Evolutionary conservation across 2,113 vertebrate genomes (phyloP), one percentile per base, ranked within the genome.

Genomic region (Thalassarche chlororhynchos): DNA sequence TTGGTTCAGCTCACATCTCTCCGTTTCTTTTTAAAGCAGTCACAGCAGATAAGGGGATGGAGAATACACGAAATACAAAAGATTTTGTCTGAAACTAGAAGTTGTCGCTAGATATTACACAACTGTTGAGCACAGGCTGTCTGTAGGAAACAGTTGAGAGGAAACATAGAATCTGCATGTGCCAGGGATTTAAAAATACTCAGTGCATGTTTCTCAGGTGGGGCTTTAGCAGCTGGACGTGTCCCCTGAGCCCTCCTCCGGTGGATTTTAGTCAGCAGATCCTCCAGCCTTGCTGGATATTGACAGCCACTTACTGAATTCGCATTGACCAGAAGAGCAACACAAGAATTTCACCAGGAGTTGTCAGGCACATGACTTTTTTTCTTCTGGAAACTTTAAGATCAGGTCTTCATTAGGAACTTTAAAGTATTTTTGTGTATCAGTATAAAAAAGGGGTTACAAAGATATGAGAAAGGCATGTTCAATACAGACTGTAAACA

Each of bases 21-120:
- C 5, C 8, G 0, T 7, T 32, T 42, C 31, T 12, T 71, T 71
- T 61, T 17, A 32, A n/a, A 44, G 57, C 42, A 51, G 12, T 17
- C 40, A 15, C n/a, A 49, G 52, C 61, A 70, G 66, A 8, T 5
- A 13, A 46, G 40, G 13, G 2, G 14, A 23, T 16, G 19, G 20
- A 51, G 31, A 76, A 1, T 2, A 6, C 26, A 26, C 36, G 21
- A 15, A 44, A 69, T 12, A n/a, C 23, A 20, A 14, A 61, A 32
- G 24, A 4, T n/a, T 36, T 54, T 18, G 5, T 13, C 54, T 44
- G 8, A 58, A 26, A 58, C 5, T 9, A 3, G 17, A 42, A 11
- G 5, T 1, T 80, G n/a, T 19, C 8, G 2, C 9, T 44, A 3
- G 3, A 5, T 79, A 2, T 29, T 7, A 4, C 52, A 19, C n/a